Evolutionary conservation across 1,140 invertebrate species (phyloP), one percentile per base, ranked within the genome.

Genomic region (Drosophila parabipectinata): DNA sequence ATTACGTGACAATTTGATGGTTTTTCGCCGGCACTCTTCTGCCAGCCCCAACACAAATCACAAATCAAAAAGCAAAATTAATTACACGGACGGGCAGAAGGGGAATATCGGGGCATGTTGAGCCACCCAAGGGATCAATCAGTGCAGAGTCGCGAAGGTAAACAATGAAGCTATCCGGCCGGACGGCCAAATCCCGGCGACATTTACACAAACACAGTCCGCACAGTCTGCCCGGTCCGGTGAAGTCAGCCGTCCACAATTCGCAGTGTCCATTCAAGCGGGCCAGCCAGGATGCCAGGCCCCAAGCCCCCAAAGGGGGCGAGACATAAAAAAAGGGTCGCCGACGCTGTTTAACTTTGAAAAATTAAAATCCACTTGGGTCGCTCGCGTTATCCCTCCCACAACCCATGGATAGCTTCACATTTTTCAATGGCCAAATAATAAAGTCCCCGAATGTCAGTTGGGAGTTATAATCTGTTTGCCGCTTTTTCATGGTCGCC

Each of bases 331-430:
- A 62, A 85, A 85, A 85, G 83, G 82, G 79, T 88, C 79, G 75
- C 28, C 59, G 58, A 47, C 52, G 60, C 48, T 88, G 78, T 75
- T 87, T 87, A 88, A 87, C 71, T 87, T 87, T 88, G 79, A 83
- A 88, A 88, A 88, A 88, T 88, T 83, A 88, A 88, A 88, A 88
- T 88, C 84, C 83, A 88, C 83, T 88, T 88, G 79, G 83, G 83
- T 83, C 61, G 54, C 69, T 15, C 39, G 24, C 41, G n/a, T 41
- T 32, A 32, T 6, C 44, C 41, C 15, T 18, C 18, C 4, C 15
- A 7, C 59, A 59, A 28, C 64, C 66, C 26, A 41, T 47, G 72
- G 60, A 56, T 64, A 75, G 71, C 66, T 58, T 52, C 72, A 55
- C 79, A 88, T 83, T 88, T 88, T 88, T 88, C 84, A 88, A 88